Conservation (phyloP, 1,140 invertebrate genomes). For the Latrodectus geometricus region DNA sequence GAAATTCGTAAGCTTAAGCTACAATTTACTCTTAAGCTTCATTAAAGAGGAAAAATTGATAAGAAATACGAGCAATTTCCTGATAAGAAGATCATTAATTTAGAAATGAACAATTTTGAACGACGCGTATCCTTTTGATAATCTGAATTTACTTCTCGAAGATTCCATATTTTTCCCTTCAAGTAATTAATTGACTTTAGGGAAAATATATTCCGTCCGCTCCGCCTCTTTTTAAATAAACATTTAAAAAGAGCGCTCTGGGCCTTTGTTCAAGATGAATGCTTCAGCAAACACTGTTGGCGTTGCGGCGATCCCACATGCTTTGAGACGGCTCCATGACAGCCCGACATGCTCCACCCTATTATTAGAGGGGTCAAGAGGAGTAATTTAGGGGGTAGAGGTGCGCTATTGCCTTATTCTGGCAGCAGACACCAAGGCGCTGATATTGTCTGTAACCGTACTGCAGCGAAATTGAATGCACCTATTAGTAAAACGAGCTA, state of each 20-base stretch:
- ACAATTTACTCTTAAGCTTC: no score
- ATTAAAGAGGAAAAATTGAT: no score
- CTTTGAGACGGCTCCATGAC: not conserved
- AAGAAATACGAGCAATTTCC: no score
- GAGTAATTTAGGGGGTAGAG: slow-evolving; percentile 16
- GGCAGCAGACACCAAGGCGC: not conserved
- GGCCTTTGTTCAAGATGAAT: not conserved
- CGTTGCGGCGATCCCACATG: not conserved
- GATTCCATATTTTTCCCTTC: slow-evolving; percentile 1
- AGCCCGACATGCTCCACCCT: slow-evolving; percentile 21
- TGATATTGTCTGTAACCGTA: no score
- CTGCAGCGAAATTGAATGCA: no score
- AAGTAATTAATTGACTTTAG: slow-evolving; percentile 7
- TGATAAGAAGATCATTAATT: no score
- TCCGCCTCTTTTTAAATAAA: not conserved
- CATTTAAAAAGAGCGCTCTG: not conserved
- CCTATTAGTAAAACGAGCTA: no score
- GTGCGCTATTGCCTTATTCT: slow-evolving; percentile 9
- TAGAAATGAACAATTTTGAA: no score
- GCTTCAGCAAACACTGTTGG: not conserved
- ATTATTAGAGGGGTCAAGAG: slow-evolving; percentile 26
- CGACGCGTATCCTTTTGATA: not conserved
- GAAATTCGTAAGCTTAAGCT: no score
- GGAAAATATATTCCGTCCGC: not conserved
- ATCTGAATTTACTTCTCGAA: not conserved